phyloP scores from a whole-genome alignment of 2,113 vertebrate genomes.

The Brachypodius melanocephalos region DNA sequence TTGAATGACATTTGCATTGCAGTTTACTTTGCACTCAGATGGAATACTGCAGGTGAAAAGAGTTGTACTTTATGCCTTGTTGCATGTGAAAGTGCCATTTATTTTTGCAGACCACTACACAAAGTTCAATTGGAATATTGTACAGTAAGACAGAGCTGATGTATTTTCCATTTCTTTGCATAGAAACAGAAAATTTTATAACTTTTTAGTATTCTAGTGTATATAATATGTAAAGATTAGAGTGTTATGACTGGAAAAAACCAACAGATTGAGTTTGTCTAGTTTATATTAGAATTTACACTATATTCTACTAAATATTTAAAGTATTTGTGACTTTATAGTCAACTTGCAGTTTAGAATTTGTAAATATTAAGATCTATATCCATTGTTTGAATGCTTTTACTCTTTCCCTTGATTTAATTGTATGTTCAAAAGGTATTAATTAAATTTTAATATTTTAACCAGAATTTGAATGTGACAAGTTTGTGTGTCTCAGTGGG shows the following conservation, averaged over 20 bases:
- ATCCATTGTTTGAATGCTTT: conserved; percentile 56
- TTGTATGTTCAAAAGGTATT: conserved; percentile 56
- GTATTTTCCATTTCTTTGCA: conserved; percentile 71
- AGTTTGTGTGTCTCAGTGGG: neutral
- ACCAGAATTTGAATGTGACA: neutral
- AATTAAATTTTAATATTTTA: conserved; percentile 75
- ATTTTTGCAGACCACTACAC: conserved; percentile 68
- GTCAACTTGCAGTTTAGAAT: conserved; percentile 44
- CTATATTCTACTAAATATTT: conserved; percentile 58
- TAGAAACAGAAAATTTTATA: conserved; percentile 71
- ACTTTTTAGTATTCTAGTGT: conserved; percentile 73
- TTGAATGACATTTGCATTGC: conserved; percentile 11
- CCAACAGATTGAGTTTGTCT: conserved; percentile 33
- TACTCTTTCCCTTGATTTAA: conserved; percentile 57
- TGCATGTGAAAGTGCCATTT: conserved; percentile 72
- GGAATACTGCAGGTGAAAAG: conserved; percentile 5
- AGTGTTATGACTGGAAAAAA: conserved; percentile 31
- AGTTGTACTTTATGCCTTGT: conserved; percentile 42
- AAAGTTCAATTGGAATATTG: conserved; percentile 64
- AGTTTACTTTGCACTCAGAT: conserved; percentile 35
- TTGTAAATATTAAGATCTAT: conserved; percentile 50
- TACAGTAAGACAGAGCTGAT: conserved; percentile 69
- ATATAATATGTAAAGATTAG: conserved; percentile 61
- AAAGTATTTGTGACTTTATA: conserved; percentile 64
- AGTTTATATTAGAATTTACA: conserved; percentile 72